These are phyloP conservation scores for Fratercula arctica DNA, from an alignment of 2,797 vertebrate species.

Conservation along the genomic window DNA sequence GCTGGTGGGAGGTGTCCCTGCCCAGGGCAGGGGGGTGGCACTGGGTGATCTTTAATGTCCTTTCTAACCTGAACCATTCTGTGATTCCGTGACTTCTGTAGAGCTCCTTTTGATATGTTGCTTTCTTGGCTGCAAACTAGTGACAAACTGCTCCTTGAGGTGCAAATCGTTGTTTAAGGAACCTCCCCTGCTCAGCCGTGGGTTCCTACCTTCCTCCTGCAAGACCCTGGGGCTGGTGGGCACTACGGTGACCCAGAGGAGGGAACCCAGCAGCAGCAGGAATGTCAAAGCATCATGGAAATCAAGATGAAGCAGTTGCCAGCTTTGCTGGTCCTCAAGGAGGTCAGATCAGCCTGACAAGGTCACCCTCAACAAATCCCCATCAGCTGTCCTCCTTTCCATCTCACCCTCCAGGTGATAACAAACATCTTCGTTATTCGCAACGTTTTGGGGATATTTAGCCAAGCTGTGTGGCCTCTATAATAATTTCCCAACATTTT, in stretches of 20 bases:
- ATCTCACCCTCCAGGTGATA: fast-evolving
- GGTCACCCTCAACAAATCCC: neutral
- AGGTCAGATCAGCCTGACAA: neutral
- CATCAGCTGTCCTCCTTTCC: fast-evolving
- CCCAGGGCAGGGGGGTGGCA: too few relatives aligned
- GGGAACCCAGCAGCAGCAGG: neutral
- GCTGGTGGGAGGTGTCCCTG: too few relatives aligned
- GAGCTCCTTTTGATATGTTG: fast-evolving
- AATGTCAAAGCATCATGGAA: neutral
- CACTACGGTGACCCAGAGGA: fast-evolving
- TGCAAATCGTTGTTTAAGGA: neutral
- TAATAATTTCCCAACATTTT: neutral
- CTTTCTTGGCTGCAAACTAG: neutral
- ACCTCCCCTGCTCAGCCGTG: neutral
- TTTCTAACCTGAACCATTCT: too few relatives aligned
- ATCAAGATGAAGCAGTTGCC: neutral
- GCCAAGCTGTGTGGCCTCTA: neutral
- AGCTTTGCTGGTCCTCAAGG: neutral
- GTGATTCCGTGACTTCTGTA: neutral
- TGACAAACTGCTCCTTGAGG: neutral
- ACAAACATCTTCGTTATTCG: too few relatives aligned
- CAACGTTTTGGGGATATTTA: neutral
- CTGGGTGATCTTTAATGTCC: too few relatives aligned
- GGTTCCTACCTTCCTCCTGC: neutral
- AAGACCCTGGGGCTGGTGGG: neutral